phyloP scores from a whole-genome alignment of 2,797 vertebrate genomes.

The Tarsius wallacei region DNA sequence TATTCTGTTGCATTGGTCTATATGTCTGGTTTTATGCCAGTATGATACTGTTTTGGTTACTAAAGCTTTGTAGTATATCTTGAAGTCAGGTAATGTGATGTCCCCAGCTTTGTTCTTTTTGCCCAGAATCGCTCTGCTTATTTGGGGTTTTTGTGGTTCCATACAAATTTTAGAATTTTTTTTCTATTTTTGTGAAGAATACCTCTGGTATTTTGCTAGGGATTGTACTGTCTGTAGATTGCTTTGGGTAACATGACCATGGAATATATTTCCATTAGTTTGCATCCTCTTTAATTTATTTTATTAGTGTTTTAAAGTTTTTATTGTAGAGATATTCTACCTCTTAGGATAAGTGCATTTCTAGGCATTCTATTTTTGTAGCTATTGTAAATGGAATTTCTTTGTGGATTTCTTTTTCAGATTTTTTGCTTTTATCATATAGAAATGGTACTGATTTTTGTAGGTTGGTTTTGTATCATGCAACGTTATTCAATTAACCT shows the following conservation, averaged over 20 bases:
- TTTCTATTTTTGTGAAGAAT: neutral
- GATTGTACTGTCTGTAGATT: neutral
- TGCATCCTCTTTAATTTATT: neutral
- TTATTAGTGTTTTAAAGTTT: neutral
- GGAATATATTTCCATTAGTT: neutral
- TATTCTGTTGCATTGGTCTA: neutral
- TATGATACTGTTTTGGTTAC: neutral
- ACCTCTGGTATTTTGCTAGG: neutral
- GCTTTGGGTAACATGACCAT: neutral
- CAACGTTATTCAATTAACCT: neutral
- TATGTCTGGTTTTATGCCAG: neutral
- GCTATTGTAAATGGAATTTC: neutral
- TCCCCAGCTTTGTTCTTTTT: neutral
- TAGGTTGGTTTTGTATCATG: neutral
- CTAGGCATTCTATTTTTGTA: neutral
- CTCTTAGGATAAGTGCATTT: neutral
- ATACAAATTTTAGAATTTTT: neutral
- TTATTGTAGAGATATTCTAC: neutral
- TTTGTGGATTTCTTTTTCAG: neutral
- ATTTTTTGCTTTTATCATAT: neutral
- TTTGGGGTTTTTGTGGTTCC: neutral
- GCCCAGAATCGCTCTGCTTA: neutral
- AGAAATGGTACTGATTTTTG: neutral
- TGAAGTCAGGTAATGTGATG: neutral
- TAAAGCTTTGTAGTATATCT: neutral